Base-by-base conservation (phyloP, 2,113 vertebrate species). In the Calcarius ornatus region DNA sequence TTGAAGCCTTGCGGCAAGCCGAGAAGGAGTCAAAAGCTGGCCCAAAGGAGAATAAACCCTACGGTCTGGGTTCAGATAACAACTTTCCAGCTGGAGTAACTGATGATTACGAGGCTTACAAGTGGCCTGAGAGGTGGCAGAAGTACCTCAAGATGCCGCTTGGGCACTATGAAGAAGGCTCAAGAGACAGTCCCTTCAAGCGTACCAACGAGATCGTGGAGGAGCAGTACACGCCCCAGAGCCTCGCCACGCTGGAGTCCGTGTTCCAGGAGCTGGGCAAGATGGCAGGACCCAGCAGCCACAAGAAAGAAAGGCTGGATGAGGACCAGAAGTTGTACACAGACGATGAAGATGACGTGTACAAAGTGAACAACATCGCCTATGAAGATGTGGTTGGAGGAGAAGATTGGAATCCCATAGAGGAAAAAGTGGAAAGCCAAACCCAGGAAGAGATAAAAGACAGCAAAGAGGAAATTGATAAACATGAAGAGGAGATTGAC, bases 151-250 rank as follows among this genome's bases (percentile, higher is more conserved):
- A 98, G 84, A 96, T 98, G 87, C 98, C 98, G 3, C 86, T 97
- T 4, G 96, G 98, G 90, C 98, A 97, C 73, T 98, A 99, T 50
- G 99, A 99, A 60, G 98, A 99, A 70, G 97, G 98, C 63, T 98
- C 99, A 83, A 97, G 99, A 15, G 99, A 99, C 85, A 98, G 96
- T 75, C 99, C 98, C 63, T 98, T 98, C 70, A 99, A 99, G 69
- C 98, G 99, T 28, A 99, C 99, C 47, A 99, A 99, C 25, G 99
- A 99, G 96, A 99, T 99, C 3, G 98, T 99, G 53, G 99, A 99
- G 88, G 99, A 99, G 88, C 99, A 99, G 47, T 99, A 99, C 70
- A 99, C 99, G 0, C 99, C 99, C 31, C 99, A 99, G 89, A 99
- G 98, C 90, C 98, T 99, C 24, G 99, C 99, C 9, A 99, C 99